Base-by-base conservation (phyloP, 2,888 invertebrate genomes). In the Epinotia bilunana region DNA sequence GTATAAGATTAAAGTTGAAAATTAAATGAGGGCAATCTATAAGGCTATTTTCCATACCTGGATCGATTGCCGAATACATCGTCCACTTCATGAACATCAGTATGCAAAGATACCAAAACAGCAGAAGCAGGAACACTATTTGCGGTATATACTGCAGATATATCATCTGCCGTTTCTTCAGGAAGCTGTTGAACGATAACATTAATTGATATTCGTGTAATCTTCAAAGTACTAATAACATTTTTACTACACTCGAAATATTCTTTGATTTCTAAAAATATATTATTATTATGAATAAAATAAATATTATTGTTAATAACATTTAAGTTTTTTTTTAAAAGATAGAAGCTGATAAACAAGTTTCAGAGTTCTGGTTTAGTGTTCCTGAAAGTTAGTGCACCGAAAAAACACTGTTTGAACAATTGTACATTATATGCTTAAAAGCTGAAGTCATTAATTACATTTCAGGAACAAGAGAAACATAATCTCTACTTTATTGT, bases 41-140 rank as follows among this genome's bases (percentile, higher is more conserved):
- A n/a, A n/a, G n/a, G n/a, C n/a, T n/a, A 39, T 39, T 43, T 62
- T 3, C 67, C 77, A 82, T 80, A 93, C 94, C 93, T 79, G 79
- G 81, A 62, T 91, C 82, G 11, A 82, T 77, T 23, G 95, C 93
- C 0, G 93, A 92, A 80, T 95, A 96, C 84, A 92, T 91, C 0
- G 95, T 87, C 97, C 97, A 97, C 86, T 97, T 97, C 90, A 95
- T 94, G 82, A 97, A 95, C 90, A 97, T 95, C 81, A 96, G 88
- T 43, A 96, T 88, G 78, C 95, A 95, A 60, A 95, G 86, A 83
- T 97, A 97, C 86, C 96, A 96, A 88, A 97, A 97, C 80, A 97
- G 91, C 55, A 95, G 91, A 77, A 95, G 80, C 76, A 97, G 86
- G 86, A 97, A 97, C 77, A 97, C 79, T 76, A 97, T 91, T 87